Evolutionary conservation across 2,113 vertebrate species (phyloP), one percentile per base, ranked within the genome.

Genomic region (Asarcornis scutulata): DNA sequence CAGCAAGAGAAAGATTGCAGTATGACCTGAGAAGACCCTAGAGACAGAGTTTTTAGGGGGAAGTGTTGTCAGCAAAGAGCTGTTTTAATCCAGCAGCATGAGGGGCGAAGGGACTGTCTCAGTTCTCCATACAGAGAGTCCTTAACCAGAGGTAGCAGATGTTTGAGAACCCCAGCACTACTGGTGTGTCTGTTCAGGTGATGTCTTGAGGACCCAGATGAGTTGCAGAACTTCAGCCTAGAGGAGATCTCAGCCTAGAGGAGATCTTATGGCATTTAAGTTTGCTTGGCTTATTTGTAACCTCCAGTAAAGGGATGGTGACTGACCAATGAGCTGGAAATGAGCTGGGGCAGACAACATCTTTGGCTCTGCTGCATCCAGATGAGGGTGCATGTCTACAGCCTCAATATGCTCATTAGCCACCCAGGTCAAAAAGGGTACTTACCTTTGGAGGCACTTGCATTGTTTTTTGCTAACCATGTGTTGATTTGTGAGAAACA

Each of bases 151-250:
- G 17, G 27, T 17, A 50, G 3, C 15, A 2, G 2, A 73, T 7
- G 10, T 71, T 89, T 0, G 0, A 79, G 38, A 71, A 3, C 6
- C 17, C 11, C 2, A 12, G 13, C 14, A 68, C 27, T 56, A 21
- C 36, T 82, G 26, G 6, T 38, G 18, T 68, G 34, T 50, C n/a
- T 89, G 31, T 32, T 82, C 23, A 58, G 44, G 21, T 62, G 52
- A 63, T 53, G 10, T 42, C 29, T 21, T 72, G 40, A 75, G 42
- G 36, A 48, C 15, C 3, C 38, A 63, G 15, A 11, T 17, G 38
- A 64, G 8, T 4, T 84, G 44, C 25, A 74, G 12, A 8, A 75
- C 26, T 78, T 50, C 55, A 66, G 7, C 59, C 14, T 29, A 53
- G 34, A 42, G 22, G 73, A 69, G 40, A 81, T 8, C 8, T 50